A percentile compares a stretch with the other conserved stretches of the same genome.
phyloP scores from a whole-genome alignment of 2,888 invertebrate genomes.

The Oligia strigilis region DNA sequence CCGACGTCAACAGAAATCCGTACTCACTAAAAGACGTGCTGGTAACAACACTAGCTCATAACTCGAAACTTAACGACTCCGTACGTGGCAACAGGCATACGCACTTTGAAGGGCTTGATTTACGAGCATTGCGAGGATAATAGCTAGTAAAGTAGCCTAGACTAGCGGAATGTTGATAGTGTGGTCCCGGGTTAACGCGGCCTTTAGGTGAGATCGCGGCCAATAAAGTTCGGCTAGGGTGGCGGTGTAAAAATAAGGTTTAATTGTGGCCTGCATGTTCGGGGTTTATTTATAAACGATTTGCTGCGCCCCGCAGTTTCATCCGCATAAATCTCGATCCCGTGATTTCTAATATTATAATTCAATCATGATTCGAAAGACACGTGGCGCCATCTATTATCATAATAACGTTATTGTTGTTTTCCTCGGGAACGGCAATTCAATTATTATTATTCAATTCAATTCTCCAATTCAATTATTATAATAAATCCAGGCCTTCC shows the following conservation, averaged over 20 bases:
- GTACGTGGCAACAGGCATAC: conserved; percentile 71
- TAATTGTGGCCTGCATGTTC: conserved; percentile 2
- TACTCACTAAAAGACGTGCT: conserved; percentile 19
- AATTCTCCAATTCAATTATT: conserved; percentile 3
- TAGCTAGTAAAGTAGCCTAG: conserved; percentile 61
- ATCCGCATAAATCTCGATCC: too few relatives aligned
- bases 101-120: conserved; percentile 72
- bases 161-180: conserved; percentile 48
- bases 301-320: too few relatives aligned
- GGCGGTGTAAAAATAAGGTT: conserved; percentile 3
- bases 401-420: too few relatives aligned
- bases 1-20: conserved; percentile 16
- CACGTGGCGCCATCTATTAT: too few relatives aligned
- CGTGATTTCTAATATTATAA: too few relatives aligned
- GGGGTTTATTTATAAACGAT: too few relatives aligned
- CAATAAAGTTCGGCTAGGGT: not conserved
- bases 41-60: conserved; percentile 57
- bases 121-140: conserved; percentile 64
- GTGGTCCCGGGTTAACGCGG: conserved; percentile 38
- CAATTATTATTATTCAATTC: too few relatives aligned
- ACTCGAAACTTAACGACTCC: conserved; percentile 64
- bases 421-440: too few relatives aligned
- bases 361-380: too few relatives aligned
- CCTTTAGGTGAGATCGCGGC: conserved; percentile 20
- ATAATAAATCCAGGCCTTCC: conserved; percentile 6